Evolutionary conservation across 2,797 vertebrate species (phyloP).

Genomic region (Scarus forsteni): DNA sequence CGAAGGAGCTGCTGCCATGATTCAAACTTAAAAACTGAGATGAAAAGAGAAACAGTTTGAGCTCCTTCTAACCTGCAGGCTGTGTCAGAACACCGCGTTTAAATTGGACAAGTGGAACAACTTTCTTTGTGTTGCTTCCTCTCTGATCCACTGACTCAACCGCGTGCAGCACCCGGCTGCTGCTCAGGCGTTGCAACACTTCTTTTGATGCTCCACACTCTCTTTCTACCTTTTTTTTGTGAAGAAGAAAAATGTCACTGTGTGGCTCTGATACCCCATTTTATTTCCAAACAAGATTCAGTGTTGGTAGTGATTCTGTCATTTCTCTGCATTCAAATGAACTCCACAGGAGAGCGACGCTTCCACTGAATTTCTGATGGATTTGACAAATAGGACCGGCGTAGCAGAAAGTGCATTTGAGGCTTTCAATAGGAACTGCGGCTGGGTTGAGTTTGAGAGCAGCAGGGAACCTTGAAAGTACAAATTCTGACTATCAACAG

Average conservation of each 20-base stretch:
- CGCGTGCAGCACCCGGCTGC: background rate
- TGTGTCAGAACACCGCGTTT: background rate
- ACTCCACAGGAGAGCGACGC: slow-evolving; percentile 11
- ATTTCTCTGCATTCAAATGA: slow-evolving; percentile 16
- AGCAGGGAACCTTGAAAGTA: slow-evolving; percentile 4
- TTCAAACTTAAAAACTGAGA: slow-evolving; percentile 21
- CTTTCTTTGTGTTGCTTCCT: background rate
- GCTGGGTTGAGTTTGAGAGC: slow-evolving; percentile 12
- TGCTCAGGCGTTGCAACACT: background rate
- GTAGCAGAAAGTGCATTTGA: slow-evolving; percentile 28
- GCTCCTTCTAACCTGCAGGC: slow-evolving; percentile 13
- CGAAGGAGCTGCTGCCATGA: background rate
- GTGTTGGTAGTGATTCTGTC: slow-evolving; percentile 1
- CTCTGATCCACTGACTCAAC: slow-evolving; percentile 4
- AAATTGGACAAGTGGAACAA: background rate
- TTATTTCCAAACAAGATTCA: slow-evolving; percentile 8
- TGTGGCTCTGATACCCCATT: background rate
- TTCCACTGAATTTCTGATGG: slow-evolving; percentile 8
- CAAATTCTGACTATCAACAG: slow-evolving; percentile 11
- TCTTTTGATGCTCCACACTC: slow-evolving; percentile 13
- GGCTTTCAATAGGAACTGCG: slow-evolving; percentile 3
- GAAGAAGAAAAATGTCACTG: background rate
- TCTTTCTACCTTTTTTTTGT: background rate
- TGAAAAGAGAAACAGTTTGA: slow-evolving; percentile 19
- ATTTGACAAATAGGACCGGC: slow-evolving; percentile 39